These are phyloP conservation scores for Himalopsyche kuldschensis DNA, from an alignment of 2,888 invertebrate species.

Conservation along the genomic window DNA sequence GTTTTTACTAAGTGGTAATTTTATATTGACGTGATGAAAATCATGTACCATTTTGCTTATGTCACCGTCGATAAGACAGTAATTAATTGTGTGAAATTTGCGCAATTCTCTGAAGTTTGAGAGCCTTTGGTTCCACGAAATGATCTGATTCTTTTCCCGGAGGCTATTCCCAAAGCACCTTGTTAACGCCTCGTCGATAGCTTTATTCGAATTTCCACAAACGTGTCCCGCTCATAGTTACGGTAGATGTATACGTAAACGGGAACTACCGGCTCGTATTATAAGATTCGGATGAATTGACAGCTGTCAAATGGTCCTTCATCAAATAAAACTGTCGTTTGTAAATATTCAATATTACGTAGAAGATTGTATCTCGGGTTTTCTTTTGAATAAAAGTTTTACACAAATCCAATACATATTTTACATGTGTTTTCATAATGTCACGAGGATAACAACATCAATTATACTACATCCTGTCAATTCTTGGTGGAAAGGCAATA, in stretches of 20 bases:
- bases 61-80: no score
- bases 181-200: neutral
- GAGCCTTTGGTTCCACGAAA: neutral
- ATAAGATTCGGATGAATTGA: neutral
- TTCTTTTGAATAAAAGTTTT: neutral
- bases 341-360: neutral
- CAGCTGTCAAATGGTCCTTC: slow-evolving; percentile 1
- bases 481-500: no score
- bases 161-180: neutral
- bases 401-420: no score
- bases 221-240: neutral
- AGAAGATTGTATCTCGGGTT: neutral
- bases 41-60: no score
- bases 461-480: no score
- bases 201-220: neutral
- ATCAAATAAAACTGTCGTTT: neutral
- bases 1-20: no score
- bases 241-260: neutral
- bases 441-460: no score
- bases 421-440: no score
- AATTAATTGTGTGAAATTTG: no score
- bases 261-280: neutral
- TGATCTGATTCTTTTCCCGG: neutral
- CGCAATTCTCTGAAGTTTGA: neutral
- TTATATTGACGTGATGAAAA: no score